A percentile compares a stretch with the other conserved stretches of the same genome.
These are phyloP conservation scores for Dasyurus viverrinus DNA, from an alignment of 2,113 vertebrate species.

Conservation along the genomic window DNA sequence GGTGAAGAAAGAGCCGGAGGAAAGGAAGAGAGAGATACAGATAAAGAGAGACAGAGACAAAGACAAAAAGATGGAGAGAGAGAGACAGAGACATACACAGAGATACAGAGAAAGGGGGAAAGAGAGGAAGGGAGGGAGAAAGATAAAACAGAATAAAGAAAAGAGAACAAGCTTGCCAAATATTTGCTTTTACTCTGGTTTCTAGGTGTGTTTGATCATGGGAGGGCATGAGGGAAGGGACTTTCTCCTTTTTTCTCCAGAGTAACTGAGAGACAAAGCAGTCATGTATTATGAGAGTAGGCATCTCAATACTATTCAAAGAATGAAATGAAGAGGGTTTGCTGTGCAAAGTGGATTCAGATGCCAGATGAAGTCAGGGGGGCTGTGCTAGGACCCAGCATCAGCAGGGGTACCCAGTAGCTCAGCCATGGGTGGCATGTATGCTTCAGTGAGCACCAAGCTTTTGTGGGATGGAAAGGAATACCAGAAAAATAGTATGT, in stretches of 20 bases:
- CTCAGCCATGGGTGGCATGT: neutral
- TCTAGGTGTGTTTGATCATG: neutral
- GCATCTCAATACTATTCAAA: neutral
- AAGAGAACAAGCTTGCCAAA: neutral
- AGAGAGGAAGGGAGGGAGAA: too few relatives aligned
- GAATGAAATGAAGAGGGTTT: conserved; percentile 4
- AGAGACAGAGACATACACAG: too few relatives aligned
- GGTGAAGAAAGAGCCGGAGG: too few relatives aligned
- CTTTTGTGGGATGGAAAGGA: neutral
- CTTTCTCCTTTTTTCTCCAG: neutral
- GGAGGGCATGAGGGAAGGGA: neutral
- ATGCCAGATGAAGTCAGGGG: neutral
- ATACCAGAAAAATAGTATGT: conserved; percentile 12
- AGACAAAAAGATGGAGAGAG: too few relatives aligned
- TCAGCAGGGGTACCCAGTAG: rapidly evolving
- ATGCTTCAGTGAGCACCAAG: neutral
- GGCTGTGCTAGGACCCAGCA: neutral
- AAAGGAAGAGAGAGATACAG: too few relatives aligned
- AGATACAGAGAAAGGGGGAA: too few relatives aligned
- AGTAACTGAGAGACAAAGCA: neutral
- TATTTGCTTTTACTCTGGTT: neutral
- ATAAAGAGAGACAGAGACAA: too few relatives aligned
- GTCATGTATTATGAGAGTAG: neutral
- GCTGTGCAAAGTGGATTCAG: neutral
- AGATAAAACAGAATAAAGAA: neutral